Percentiles rank a stretch among this genome's conserved stretches.
Conservation (phyloP, 2,113 vertebrate species). For the Perognathus longimembris region DNA sequence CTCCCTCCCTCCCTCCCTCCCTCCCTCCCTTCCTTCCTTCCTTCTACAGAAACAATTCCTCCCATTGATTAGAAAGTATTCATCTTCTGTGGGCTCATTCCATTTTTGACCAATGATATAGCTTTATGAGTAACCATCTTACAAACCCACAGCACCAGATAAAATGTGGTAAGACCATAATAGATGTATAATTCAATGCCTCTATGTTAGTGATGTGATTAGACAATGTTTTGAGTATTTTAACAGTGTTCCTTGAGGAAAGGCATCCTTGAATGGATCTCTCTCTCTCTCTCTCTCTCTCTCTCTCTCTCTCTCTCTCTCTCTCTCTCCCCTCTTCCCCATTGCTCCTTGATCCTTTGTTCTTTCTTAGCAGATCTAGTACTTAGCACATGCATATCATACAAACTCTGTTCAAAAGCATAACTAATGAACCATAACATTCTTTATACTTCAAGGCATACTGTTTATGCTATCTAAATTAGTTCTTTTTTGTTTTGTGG, state of each 20-base stretch:
- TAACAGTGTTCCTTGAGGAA: slow-evolving; percentile 15
- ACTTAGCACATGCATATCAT: neutral
- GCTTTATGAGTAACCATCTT: neutral
- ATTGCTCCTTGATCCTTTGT: neutral
- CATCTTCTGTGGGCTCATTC: neutral
- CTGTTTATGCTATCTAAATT: neutral
- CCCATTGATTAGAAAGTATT: slow-evolving; percentile 19
- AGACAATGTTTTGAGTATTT: neutral
- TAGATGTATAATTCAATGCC: neutral
- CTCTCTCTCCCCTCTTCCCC: too few relatives aligned
- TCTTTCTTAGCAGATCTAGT: neutral
- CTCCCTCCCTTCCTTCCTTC: neutral
- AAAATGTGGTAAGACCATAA: neutral
- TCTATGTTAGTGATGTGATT: neutral
- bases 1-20: too few relatives aligned
- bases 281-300: neutral
- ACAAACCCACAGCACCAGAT: neutral
- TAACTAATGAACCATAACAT: neutral
- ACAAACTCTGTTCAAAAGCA: too few relatives aligned
- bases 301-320: too few relatives aligned
- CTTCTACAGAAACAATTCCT: neutral
- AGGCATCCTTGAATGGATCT: neutral
- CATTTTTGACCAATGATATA: neutral
- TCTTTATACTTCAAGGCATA: neutral
- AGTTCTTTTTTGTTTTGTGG: neutral